Evolutionary conservation across 2,888 invertebrate species (phyloP), one percentile per base, ranked within the genome.

Genomic region (Branchinecta sandiegonensis): DNA sequence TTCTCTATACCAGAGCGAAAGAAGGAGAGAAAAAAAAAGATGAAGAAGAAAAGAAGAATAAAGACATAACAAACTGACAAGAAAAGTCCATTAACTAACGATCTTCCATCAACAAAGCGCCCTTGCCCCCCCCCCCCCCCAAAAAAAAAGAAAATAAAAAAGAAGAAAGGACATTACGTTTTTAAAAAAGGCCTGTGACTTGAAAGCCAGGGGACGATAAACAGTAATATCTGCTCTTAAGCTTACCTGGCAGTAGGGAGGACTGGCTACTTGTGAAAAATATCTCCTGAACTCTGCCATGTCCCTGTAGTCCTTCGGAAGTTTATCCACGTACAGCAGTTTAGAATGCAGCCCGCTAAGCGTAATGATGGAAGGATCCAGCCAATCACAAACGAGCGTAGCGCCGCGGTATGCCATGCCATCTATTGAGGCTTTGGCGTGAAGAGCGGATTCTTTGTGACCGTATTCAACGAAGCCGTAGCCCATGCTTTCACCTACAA

Each of bases 391-490:
- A 66, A 80, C 79, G 12, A 81, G 74, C 37, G 74, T 74, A 70
- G 74, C 74, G 48, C 76, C 77, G 8, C 77, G 75, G 17, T 80
- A 73, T 64, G 75, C 74, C 68, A 76, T 76, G 68, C 79, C 78
- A 71, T 82, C 81, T 67, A 81, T 70, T 66, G 78, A 73, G 68
- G 76, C 76, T 71, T 79, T 78, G n/a, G 80, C 81, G 70, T 79
- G 77, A 23, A 78, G 75, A 5, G 80, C 79, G 67, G 78, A 76
- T 71, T 81, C 81, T 71, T 79, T 79, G 67, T 77, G 78, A 48
- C 76, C 74, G 75, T 79, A 82, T 72, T 81, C 80, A 46, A 82
- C 81, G 74, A 82, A 79, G 4, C 82, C 82, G 74, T 82, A 82
- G 13, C 81, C 81, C 73, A 81, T 81, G 74, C 78, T 80, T 50